phyloP scores from a whole-genome alignment of 35 echinoderm and acorn worm species.

The Eucidaris tribuloides region DNA sequence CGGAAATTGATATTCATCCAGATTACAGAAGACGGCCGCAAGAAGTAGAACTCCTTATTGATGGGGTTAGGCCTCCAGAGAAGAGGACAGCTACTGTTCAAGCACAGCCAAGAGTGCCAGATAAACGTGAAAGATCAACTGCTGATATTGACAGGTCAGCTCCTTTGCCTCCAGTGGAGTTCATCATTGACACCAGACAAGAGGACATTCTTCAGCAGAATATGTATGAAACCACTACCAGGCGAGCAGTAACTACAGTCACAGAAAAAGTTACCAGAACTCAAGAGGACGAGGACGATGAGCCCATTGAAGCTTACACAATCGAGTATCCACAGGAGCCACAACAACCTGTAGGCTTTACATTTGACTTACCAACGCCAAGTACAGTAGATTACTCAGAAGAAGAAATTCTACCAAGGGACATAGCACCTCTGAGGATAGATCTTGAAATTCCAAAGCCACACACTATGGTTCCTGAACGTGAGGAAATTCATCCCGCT shows the following conservation, averaged over 20 bases:
- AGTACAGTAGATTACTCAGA: conserved; percentile 21
- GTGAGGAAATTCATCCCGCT: neutral
- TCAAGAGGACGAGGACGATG: neutral
- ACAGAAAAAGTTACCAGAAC: neutral
- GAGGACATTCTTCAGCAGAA: neutral
- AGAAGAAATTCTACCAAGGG: conserved; percentile 14
- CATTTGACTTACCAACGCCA: conserved; percentile 23
- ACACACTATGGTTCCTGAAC: neutral
- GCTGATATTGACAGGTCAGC: conserved; percentile 8
- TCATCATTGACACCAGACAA: conserved; percentile 19
- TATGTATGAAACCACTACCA: neutral
- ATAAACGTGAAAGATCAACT: neutral
- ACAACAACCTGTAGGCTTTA: neutral
- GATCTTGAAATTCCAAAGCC: conserved; percentile 13
- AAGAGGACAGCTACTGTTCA: conserved; percentile 8
- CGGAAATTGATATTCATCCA: conserved; percentile 9
- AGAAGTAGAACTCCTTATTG: conserved; percentile 13
- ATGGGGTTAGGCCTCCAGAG: neutral
- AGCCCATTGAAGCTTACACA: neutral
- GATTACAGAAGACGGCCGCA: neutral
- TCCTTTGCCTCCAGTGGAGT: conserved; percentile 7
- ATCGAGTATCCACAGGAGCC: conserved; percentile 22
- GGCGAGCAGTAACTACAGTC: neutral
- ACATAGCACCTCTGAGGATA: conserved; percentile 1
- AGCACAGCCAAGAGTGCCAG: conserved; percentile 19